These are phyloP conservation scores for Rhyacophila evoluta DNA, from an alignment of 2,888 invertebrate genomes.

Conservation along the genomic window DNA sequence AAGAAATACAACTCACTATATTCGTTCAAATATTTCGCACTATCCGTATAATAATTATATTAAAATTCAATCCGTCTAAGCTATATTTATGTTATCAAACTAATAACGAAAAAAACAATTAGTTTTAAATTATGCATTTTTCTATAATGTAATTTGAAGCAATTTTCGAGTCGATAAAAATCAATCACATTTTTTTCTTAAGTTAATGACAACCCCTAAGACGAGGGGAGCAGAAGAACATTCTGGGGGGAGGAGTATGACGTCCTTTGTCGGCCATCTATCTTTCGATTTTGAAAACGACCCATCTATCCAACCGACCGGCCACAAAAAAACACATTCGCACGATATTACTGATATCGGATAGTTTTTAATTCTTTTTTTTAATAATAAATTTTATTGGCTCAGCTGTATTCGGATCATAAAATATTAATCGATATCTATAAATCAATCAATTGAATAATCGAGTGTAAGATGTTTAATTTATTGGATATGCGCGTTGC, in stretches of 20 bases:
- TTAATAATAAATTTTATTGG: background rate
- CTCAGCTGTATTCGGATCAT: background rate
- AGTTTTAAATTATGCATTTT: conserved; percentile 17
- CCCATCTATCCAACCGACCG: conserved; percentile 37
- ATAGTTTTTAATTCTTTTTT: background rate
- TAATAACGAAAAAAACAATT: background rate
- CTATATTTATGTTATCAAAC: background rate
- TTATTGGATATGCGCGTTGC: background rate
- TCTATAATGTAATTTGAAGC: conserved; percentile 13
- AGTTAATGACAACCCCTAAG: conserved; percentile 51
- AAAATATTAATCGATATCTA: conserved; percentile 19
- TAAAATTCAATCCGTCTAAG: too few species aligned
- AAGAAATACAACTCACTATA: too few species aligned
- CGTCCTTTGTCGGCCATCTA: conserved; percentile 55
- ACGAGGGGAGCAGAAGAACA: conserved; percentile 27
- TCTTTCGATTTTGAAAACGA: conserved; percentile 52
- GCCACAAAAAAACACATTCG: conserved; percentile 11
- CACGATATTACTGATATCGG: conserved; percentile 7
- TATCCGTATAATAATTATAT: too few species aligned
- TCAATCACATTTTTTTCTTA: conserved; percentile 53
- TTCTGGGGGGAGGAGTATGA: conserved; percentile 42
- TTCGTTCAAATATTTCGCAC: too few species aligned
- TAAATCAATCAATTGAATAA: conserved; percentile 17
- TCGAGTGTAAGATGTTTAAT: background rate
- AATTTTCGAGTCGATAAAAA: conserved; percentile 36